Evolutionary conservation across 2,888 invertebrate genomes (phyloP).

Genomic region (Napeogenes inachia): DNA sequence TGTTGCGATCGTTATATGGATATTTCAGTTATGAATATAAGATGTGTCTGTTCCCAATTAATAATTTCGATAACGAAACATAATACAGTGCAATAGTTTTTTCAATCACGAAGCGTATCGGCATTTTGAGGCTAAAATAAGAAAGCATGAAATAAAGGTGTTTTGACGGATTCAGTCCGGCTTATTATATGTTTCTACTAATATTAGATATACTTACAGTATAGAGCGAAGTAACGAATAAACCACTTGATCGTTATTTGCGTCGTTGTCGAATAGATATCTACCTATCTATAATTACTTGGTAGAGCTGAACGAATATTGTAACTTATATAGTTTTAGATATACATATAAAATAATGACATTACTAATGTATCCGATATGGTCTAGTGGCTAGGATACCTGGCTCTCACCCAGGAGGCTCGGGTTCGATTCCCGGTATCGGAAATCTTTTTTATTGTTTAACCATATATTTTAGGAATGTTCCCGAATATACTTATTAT

Average conservation of each 20-base stretch:
- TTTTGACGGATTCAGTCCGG: not conserved
- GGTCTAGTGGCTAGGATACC: slow-evolving; percentile 83
- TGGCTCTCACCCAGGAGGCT: slow-evolving; percentile 84
- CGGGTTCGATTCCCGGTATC: slow-evolving; percentile 84
- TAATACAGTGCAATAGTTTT: slow-evolving; percentile 12
- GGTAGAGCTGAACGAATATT: too few species aligned
- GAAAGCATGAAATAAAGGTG: slow-evolving; percentile 21
- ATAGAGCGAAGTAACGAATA: too few species aligned
- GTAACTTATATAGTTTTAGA: not conserved
- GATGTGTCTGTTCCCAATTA: not conserved
- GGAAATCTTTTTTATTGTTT: slow-evolving; percentile 48
- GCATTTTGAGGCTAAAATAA: slow-evolving; percentile 18
- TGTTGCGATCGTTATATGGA: too few species aligned
- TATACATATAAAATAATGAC: not conserved
- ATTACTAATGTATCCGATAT: slow-evolving; percentile 59
- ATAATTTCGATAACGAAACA: not conserved
- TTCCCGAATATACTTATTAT: not conserved
- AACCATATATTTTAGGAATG: not conserved
- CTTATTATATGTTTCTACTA: not conserved
- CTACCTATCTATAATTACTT: too few species aligned
- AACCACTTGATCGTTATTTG: too few species aligned
- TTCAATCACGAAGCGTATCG: slow-evolving; percentile 16
- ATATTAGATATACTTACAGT: too few species aligned
- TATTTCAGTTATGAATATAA: not conserved
- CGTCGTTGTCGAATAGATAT: too few species aligned